These are phyloP conservation scores for Synanthedon vespiformis DNA, from an alignment of 2,888 invertebrate genomes.

Conservation along the genomic window DNA sequence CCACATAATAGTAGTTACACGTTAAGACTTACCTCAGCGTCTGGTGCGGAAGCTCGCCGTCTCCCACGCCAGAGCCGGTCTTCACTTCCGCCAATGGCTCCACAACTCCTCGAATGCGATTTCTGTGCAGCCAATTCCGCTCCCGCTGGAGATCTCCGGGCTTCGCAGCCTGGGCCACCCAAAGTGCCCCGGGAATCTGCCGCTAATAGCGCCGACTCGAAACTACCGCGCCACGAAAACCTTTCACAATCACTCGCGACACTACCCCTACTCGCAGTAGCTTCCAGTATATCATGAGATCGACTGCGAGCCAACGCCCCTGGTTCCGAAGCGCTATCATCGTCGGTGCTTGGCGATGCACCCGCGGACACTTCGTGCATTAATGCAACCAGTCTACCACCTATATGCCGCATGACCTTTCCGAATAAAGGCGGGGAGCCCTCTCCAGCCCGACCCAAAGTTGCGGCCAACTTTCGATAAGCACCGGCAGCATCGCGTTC, in stretches of 20 bases:
- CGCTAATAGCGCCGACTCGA: conserved; percentile 90
- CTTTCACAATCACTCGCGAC: conserved; percentile 90
- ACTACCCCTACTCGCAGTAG: conserved; percentile 68
- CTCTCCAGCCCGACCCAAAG: conserved; percentile 79
- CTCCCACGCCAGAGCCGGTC: conserved; percentile 63
- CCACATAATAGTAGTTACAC: too few relatives aligned
- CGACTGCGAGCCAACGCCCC: conserved; percentile 80
- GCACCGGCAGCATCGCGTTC: conserved; percentile 85
- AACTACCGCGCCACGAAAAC: conserved; percentile 93
- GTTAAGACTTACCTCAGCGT: conserved; percentile 51
- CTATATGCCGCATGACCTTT: conserved; percentile 93
- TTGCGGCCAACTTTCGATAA: conserved; percentile 88
- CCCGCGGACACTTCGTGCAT: conserved; percentile 94
- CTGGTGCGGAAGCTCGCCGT: conserved; percentile 57
- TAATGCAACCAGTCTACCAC: conserved; percentile 84
- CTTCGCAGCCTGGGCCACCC: conserved; percentile 79
- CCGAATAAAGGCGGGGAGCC: conserved; percentile 87
- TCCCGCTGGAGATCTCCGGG: conserved; percentile 84
- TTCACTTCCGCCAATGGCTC: conserved; percentile 83
- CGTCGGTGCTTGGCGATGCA: conserved; percentile 78
- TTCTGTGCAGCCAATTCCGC: conserved; percentile 84
- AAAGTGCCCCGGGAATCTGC: conserved; percentile 87
- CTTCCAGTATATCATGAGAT: conserved; percentile 84
- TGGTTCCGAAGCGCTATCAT: conserved; percentile 79
- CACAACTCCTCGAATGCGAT: conserved; percentile 85